A percentile compares a stretch with the other conserved stretches of the same genome.
These are phyloP conservation scores for Turritopsis rubra DNA, from an alignment of 30 jellyfish, hydroid and myxozoan species.

Conservation along the genomic window DNA sequence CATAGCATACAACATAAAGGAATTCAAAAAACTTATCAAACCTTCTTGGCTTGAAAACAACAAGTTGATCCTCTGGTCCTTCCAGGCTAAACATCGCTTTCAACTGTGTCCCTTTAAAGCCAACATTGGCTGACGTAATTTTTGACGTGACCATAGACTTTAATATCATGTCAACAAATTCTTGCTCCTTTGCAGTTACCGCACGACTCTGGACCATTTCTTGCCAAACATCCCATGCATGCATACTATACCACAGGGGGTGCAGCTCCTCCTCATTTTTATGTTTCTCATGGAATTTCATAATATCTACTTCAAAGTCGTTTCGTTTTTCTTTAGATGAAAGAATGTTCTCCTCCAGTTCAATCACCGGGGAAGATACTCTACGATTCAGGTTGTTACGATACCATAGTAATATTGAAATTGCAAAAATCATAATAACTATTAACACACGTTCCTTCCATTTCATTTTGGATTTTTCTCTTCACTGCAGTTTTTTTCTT, in stretches of 20 bases:
- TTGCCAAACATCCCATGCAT: constrained; percentile 93
- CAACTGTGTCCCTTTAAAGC: constrained; percentile 81
- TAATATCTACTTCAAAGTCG: neutral
- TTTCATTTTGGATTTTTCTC: constrained; percentile 30
- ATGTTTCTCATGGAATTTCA: neutral
- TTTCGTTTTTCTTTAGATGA: neutral
- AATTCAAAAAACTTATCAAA: constrained; percentile 6
- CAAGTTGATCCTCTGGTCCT: constrained; percentile 70
- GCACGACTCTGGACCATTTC: constrained; percentile 66
- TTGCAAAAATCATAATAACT: constrained; percentile 21
- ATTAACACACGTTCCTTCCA: constrained; percentile 54
- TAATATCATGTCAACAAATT: constrained; percentile 28
- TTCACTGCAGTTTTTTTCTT: neutral
- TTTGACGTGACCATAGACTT: constrained; percentile 48
- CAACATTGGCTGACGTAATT: constrained; percentile 54
- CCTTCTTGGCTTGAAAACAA: constrained; percentile 92
- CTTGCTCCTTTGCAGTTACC: constrained; percentile 42
- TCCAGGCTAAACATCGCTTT: constrained; percentile 57
- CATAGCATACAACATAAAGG: too few relatives aligned
- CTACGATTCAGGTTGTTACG: constrained; percentile 1
- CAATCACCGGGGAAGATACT: neutral
- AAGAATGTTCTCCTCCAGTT: neutral
- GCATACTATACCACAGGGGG: constrained; percentile 20
- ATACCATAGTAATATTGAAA: constrained; percentile 22
- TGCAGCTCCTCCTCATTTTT: neutral